phyloP scores from a whole-genome alignment of 2,888 invertebrate genomes.

The Argynnis bischoffii region DNA sequence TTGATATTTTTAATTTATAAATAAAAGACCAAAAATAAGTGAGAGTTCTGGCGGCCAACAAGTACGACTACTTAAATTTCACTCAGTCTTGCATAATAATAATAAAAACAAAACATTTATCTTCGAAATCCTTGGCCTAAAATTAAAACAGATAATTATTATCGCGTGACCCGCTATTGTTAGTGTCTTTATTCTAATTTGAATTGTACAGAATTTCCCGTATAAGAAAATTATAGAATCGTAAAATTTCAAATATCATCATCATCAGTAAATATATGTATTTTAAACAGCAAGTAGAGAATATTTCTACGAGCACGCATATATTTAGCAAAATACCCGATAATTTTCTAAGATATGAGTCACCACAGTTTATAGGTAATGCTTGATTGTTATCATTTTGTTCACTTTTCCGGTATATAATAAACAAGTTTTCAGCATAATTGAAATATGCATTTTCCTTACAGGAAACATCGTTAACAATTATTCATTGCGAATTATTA shows the following conservation, averaged over 20 bases:
- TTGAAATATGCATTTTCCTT: no score
- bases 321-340: neutral
- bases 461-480: neutral
- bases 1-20: neutral
- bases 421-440: no score
- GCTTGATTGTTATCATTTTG: neutral
- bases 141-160: conserved; percentile 49
- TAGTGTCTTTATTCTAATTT: conserved; percentile 38
- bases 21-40: neutral
- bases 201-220: conserved; percentile 16
- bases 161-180: conserved; percentile 46
- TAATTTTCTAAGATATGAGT: conserved; percentile 23
- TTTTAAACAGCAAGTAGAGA: no score
- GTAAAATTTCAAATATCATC: neutral
- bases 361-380: conserved; percentile 12
- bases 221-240: neutral
- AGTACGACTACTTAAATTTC: neutral
- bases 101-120: conserved; percentile 35
- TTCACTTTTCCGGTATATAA: no score
- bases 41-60: conserved; percentile 9
- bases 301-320: neutral
- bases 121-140: conserved; percentile 52
- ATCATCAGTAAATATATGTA: no score
- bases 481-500: neutral
- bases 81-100: conserved; percentile 37